Evolutionary conservation across 23 tunicate genomes (phyloP).

Genomic region (Trididemnum clinides): DNA sequence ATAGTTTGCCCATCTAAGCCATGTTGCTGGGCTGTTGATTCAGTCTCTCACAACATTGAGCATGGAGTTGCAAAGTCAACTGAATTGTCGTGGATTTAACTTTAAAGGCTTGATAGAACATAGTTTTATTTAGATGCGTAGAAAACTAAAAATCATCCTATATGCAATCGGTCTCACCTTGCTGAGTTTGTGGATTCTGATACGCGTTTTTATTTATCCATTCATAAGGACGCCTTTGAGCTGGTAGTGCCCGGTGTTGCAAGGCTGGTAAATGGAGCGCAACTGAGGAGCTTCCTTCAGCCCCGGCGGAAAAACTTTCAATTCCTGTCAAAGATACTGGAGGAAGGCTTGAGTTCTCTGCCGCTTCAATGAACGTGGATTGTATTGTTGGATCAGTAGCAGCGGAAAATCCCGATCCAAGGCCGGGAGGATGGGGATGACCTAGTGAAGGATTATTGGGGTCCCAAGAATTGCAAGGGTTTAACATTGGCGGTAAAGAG

Average conservation of each 20-base stretch:
- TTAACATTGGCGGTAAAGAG: conserved; percentile 34
- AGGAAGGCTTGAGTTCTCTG: background rate
- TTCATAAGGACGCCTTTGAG: conserved; percentile 77
- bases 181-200: conserved; percentile 67
- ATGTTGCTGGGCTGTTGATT: too few relatives aligned
- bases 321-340: conserved; percentile 49
- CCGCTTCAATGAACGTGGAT: conserved; percentile 10
- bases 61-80: too few relatives aligned
- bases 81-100: too few relatives aligned
- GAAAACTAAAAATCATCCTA: too few relatives aligned
- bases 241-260: conserved; percentile 19
- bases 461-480: conserved; percentile 42
- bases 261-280: conserved; percentile 26
- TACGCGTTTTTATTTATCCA: conserved; percentile 93
- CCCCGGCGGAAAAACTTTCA: conserved; percentile 46
- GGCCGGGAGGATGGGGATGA: background rate
- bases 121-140: too few relatives aligned
- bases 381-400: background rate
- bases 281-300: conserved; percentile 1
- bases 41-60: too few relatives aligned
- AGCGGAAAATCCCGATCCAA: background rate
- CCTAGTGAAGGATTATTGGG: background rate
- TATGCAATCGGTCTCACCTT: conserved; percentile 56
- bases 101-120: too few relatives aligned
- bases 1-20: too few relatives aligned